phyloP scores from a whole-genome alignment of 2,113 vertebrate species.

The Porphyrio hochstetteri region DNA sequence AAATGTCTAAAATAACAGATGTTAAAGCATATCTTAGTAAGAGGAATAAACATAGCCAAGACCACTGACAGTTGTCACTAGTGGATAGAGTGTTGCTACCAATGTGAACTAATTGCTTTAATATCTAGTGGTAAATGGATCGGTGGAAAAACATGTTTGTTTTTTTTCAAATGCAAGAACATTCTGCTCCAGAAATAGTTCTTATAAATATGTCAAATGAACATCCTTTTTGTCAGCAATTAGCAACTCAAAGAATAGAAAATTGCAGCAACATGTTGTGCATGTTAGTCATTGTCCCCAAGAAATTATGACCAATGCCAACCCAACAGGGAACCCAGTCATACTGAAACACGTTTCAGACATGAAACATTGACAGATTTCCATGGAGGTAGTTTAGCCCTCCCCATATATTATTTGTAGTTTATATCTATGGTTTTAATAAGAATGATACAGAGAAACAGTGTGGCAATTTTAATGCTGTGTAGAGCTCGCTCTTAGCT shows the following conservation, averaged over 20 bases:
- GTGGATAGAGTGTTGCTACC: background rate
- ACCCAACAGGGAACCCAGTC: background rate
- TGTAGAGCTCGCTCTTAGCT: background rate
- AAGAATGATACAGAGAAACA: background rate
- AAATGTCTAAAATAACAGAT: background rate
- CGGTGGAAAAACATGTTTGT: rapidly evolving
- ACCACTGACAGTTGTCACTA: background rate
- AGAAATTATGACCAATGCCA: background rate
- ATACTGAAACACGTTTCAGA: background rate
- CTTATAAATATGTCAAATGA: background rate
- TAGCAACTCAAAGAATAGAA: background rate
- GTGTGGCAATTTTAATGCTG: background rate
- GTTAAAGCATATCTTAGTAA: background rate
- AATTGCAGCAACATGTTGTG: background rate
- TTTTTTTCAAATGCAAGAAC: background rate
- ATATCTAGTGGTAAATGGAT: background rate
- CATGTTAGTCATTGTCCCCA: background rate
- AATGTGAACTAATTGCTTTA: background rate
- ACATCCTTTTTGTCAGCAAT: background rate
- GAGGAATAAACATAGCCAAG: background rate
- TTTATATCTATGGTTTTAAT: background rate
- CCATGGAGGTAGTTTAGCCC: background rate
- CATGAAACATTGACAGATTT: background rate
- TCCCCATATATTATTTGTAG: background rate
- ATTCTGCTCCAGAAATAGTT: background rate